A percentile compares a stretch with the other conserved stretches of the same genome.
These are phyloP conservation scores for Cariama cristata DNA, from an alignment of 2,113 vertebrate species.

Conservation along the genomic window DNA sequence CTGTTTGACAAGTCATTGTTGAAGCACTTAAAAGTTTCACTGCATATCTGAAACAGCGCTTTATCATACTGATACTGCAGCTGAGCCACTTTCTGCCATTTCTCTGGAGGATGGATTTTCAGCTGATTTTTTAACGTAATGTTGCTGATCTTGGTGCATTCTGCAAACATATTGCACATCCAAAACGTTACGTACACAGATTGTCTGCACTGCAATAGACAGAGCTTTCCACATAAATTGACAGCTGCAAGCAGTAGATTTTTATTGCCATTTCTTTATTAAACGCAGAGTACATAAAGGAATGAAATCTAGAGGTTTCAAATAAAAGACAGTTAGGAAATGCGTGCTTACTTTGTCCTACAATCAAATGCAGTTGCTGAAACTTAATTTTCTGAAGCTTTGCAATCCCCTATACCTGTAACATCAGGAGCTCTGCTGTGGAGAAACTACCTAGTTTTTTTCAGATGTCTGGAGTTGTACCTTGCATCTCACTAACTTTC, in stretches of 20 bases:
- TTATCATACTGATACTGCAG: not conserved
- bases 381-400: not conserved
- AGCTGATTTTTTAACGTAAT: not conserved
- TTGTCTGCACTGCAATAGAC: not conserved
- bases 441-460: not conserved
- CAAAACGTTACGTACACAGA: not conserved
- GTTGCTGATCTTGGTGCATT: not conserved
- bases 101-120: not conserved
- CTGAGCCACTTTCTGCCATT: not conserved
- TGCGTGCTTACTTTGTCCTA: not conserved
- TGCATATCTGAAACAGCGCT: not conserved
- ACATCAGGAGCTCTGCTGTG: not conserved
- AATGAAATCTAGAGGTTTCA: not conserved
- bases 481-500: not conserved
- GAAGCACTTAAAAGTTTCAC: not conserved
- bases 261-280: constrained; percentile 10
- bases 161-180: not conserved
- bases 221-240: not conserved
- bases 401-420: not conserved
- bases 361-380: not conserved
- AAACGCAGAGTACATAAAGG: not conserved
- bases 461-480: not conserved
- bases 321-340: not conserved
- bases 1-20: not conserved
- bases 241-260: not conserved